These are phyloP conservation scores for Mesorhabditis belari DNA, from an alignment of 2,888 invertebrate genomes.

Conservation along the genomic window DNA sequence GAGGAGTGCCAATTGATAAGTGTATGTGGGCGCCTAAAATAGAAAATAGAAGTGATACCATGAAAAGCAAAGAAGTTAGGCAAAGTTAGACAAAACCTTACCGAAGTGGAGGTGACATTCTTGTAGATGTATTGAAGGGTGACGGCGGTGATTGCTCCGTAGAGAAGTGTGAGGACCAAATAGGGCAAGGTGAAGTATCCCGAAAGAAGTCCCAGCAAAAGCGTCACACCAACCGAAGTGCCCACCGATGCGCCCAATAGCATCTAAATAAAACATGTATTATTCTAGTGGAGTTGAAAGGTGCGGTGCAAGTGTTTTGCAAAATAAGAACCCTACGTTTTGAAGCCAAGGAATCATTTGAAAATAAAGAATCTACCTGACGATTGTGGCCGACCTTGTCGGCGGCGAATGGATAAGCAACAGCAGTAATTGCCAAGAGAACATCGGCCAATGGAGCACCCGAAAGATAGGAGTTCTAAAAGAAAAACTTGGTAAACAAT, in stretches of 20 bases:
- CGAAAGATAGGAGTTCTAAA: conserved; percentile 25
- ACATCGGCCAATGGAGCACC: conserved; percentile 31
- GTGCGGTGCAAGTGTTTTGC: no score
- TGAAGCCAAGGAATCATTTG: no score
- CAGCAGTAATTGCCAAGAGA: conserved; percentile 22
- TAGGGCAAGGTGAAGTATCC: conserved; percentile 27
- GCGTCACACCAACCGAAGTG: conserved; percentile 17
- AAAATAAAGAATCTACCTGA: no score
- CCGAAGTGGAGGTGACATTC: conserved; percentile 8
- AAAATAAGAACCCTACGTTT: no score
- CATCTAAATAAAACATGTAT: no score
- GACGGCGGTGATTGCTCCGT: conserved; percentile 24
- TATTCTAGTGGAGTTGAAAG: no score
- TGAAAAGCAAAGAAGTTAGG: not conserved
- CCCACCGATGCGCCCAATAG: conserved; percentile 28
- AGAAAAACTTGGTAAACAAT: no score
- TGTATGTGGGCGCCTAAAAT: not conserved
- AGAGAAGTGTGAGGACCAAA: conserved; percentile 27
- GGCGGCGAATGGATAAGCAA: conserved; percentile 20
- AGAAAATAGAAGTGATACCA: not conserved
- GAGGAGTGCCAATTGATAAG: not conserved
- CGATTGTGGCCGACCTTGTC: conserved; percentile 18
- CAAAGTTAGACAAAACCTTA: not conserved
- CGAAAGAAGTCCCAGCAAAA: conserved; percentile 19
- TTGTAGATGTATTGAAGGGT: conserved; percentile 31